Base-by-base conservation (phyloP, 1,140 invertebrate genomes). In the Proales similis region DNA sequence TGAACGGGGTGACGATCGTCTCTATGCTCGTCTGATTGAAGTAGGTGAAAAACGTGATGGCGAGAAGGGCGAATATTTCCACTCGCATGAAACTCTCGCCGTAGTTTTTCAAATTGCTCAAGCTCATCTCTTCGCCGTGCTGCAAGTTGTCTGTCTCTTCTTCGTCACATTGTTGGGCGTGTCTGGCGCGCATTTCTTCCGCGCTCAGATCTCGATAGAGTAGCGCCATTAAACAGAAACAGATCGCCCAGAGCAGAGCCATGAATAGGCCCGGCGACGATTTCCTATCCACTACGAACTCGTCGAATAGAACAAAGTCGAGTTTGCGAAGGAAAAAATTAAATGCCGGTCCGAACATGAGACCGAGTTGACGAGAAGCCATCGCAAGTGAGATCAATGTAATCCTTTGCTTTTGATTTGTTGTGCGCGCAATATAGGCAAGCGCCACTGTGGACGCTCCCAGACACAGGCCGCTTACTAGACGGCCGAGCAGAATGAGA, bases 301-400 rank as follows among this genome's bases (percentile, higher is more conserved):
- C 66, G 17, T 66, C 30, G n/a, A 62, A 62, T 26, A 57, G 33
- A 11, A 48, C 27, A 48, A 68, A 69, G 48, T 68, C 43, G 30
- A 65, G 14, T 30, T 66, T 6, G n/a, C 60, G 46, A 20, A 69
- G 30, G 26, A 66, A 61, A 29, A 69, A 53, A 53, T 69, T 68
- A 32, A 67, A 67, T 30, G 63, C 67, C 30, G 68, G 68, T n/a
- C 68, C 68, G 53, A 68, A 64, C 24, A 68, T 63, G 1, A 69
- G 45, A 2, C 68, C 68, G 19, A 68, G 29, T 60, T 69, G 68
- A 22, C 67, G 57, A 38, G 57, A 67, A 14, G 63, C 63, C 19
- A 67, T 60, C 17, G 68, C 39, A 11, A 62, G 45, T 3, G 67
- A 61, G 3, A 69, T 36, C 19, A 67, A 49, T 14, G 63, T 22